A percentile compares a stretch with the other conserved stretches of the same genome.
These are phyloP conservation scores for Sinocyclocheilus anophthalmus DNA, from an alignment of 2,113 vertebrate genomes.

Conservation along the genomic window DNA sequence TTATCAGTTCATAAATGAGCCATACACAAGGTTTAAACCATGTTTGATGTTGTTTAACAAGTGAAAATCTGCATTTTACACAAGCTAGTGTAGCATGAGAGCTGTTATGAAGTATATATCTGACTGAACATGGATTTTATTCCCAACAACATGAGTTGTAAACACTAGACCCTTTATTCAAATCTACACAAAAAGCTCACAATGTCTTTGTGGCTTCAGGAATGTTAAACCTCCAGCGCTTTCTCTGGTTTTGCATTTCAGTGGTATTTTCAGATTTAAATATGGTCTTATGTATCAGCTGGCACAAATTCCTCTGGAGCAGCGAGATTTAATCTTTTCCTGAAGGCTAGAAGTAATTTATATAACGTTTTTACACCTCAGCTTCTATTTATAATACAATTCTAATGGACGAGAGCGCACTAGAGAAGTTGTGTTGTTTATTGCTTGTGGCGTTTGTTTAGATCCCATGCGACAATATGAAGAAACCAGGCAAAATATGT, in stretches of 20 bases:
- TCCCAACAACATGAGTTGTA: not conserved
- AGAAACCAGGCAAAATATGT: not conserved
- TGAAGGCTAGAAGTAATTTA: conserved; percentile 64
- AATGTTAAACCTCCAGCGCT: conserved; percentile 72
- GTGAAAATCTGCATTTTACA: too few species aligned
- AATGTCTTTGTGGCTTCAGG: conserved; percentile 59
- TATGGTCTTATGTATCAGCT: conserved; percentile 75
- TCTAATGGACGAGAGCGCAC: conserved; percentile 42
- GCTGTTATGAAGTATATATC: not conserved
- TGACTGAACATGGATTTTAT: not conserved
- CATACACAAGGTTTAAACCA: too few species aligned
- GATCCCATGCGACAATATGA: not conserved
- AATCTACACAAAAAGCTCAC: conserved; percentile 48
- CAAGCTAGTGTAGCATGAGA: too few species aligned
- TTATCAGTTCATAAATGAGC: too few species aligned
- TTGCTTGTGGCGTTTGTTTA: conserved; percentile 8
- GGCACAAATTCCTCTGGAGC: conserved; percentile 72
- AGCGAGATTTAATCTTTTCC: conserved; percentile 64
- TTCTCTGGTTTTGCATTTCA: conserved; percentile 68
- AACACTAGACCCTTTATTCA: conserved; percentile 62
- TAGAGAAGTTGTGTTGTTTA: conserved; percentile 38
- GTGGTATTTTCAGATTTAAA: conserved; percentile 60
- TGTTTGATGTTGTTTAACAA: too few species aligned
- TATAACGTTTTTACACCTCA: conserved; percentile 60
- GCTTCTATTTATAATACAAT: conserved; percentile 43